Evolutionary conservation across 2,113 vertebrate species (phyloP).

Genomic region (Elaphurus davidianus): DNA sequence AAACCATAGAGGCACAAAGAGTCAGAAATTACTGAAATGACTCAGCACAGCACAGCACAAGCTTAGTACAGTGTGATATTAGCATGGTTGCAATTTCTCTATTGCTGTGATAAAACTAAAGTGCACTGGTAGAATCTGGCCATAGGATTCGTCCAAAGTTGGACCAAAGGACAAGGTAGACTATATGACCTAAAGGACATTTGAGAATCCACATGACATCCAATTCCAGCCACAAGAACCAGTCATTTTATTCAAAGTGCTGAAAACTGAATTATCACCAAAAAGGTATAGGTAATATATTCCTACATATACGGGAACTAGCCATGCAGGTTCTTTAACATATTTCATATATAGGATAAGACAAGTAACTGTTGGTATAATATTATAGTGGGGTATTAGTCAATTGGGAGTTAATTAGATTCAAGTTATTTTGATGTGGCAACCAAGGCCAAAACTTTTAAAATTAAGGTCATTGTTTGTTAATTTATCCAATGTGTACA

Average conservation of each 20-base stretch:
- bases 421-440: background rate
- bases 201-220: background rate
- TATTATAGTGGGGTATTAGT: background rate
- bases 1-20: background rate
- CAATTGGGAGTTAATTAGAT: background rate
- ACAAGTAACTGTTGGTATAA: background rate
- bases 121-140: background rate
- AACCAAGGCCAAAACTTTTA: background rate
- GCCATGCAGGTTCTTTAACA: background rate
- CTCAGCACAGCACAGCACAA: background rate
- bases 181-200: background rate
- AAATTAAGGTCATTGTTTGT: background rate
- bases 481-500: background rate
- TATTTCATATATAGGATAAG: background rate
- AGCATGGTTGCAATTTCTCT: background rate
- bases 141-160: background rate
- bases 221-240: background rate
- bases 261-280: background rate
- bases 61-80: background rate
- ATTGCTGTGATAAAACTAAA: background rate
- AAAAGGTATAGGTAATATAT: background rate
- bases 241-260: background rate
- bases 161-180: background rate
- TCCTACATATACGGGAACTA: background rate
- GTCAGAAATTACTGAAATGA: background rate